Evolutionary conservation across 2,888 invertebrate species (phyloP), one percentile per base, ranked within the genome.

Genomic region (Patella ulyssiponensis): DNA sequence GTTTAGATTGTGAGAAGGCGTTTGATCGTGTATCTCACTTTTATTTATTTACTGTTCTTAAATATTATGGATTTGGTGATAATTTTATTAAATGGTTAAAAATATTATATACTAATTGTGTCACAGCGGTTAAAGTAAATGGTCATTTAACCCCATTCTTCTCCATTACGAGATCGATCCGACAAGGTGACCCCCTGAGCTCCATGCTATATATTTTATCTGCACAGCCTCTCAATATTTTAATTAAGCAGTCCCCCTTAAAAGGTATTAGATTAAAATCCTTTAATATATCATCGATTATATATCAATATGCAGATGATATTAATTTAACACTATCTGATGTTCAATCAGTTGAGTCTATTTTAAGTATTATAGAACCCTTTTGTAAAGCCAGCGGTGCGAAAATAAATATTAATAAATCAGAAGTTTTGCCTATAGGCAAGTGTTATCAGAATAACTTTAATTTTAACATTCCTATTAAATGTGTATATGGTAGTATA

Each of bases 1-100:
- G 69, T 75, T 58, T 84, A 58, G 85, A 86, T 71, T 84, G 83
- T 74, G 82, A 83, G 74, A 86, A 85, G 54, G 84, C 83, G 1
- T 85, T 84, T 54, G 83, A 85, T 75, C 71, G 83, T 58, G 84
- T 84, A 14, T 80, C 76, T 33, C 81, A 82, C 71, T 73, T 78
- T 14, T 85, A 79, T 78, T 33, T 86, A 53, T 82, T 80, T 77
- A 71, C 20, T 33, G 44, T 74, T 33, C 56, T 74, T 56, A n/a
- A 58, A 58, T 58, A 56, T 58, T 58, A 33, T 54, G 58, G 58
- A n/a, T 74, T 74, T 74, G 74, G 74, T 33, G 23, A 54, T 33
- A 27, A 56, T 56, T 74, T 74, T 58, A 74, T 56, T 15, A 44
- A 56, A 64, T 74, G 74, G 74, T 33, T 74, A 58, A 58, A 5